Conservation (phyloP, 2,113 vertebrate species). For the Alexandromys fortis region DNA sequence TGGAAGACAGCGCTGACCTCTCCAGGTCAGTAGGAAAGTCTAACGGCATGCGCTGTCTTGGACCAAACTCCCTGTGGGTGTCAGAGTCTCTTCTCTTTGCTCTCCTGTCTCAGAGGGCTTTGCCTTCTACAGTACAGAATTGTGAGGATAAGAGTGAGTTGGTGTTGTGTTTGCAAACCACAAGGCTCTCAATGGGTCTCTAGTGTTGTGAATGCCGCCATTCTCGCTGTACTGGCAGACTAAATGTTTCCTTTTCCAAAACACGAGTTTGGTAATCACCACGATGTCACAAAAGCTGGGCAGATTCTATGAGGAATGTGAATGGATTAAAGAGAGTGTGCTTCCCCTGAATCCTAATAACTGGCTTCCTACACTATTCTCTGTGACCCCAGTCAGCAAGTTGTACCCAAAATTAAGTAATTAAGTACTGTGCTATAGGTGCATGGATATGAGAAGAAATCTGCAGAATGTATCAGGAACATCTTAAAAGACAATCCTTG, state of each 20-base stretch:
- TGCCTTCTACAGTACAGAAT: not conserved
- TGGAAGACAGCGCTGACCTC: not conserved
- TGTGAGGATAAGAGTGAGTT: not conserved
- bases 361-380: not conserved
- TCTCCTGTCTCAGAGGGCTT: not conserved
- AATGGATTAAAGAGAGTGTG: not conserved
- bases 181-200: not conserved
- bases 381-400: not conserved
- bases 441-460: conserved; percentile 19
- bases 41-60: not conserved
- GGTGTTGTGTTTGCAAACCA: not conserved
- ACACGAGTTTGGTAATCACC: conserved; percentile 16
- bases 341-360: not conserved
- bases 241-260: conserved; percentile 40
- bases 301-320: not conserved
- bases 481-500: conserved; percentile 28
- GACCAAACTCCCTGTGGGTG: not conserved
- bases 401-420: conserved; percentile 38
- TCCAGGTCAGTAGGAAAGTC: not conserved
- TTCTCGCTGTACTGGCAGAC: not conserved
- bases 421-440: not conserved
- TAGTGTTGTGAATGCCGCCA: not conserved
- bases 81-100: not conserved
- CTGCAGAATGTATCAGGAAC: not conserved
- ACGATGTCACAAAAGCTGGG: not conserved